Evolutionary conservation across 2,888 invertebrate genomes (phyloP), one percentile per base, ranked within the genome.

Genomic region (Anoncus sp.): DNA sequence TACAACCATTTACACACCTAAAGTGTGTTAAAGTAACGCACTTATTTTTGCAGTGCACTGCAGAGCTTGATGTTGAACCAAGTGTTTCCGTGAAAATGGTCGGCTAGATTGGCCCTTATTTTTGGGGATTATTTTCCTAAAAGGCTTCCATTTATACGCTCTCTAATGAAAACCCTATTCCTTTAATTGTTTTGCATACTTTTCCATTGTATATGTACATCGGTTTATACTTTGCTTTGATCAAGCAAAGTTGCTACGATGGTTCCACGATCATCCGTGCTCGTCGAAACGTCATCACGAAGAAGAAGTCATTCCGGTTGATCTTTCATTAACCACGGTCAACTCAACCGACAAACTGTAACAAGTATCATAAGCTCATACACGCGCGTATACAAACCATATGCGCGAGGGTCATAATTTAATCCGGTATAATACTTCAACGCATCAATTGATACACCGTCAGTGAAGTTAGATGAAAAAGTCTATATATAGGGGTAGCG

Each of bases 381-480:
- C 18, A 45, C 45, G 18, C 45, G 45, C 12, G 12, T 12, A 3
- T 45, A 45, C 45, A 45, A 16, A 16, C 24, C 12, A n/a, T 24
- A 24, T 27, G 10, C 16, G 16, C 18, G 40, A 38, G 20, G 40
- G 27, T 40, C 66, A 57, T 57, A 31, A 47, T 69, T 57, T 69
- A 27, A 12, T 31, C n/a, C n/a, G n/a, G 57, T 47, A n/a, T n/a
- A 69, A 69, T 57, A 57, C 45, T 57, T 69, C 67, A 69, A 69
- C 57, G 57, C 57, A 57, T 69, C 67, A 69, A 57, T 69, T 57
- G 47, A 57, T 69, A 47, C 45, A 20, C 31, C 35, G 47, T 31
- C 67, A 35, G 47, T 47, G 4, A 43, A 16, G 38, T 27, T 18
- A 20, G n/a, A 18, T 27, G 7, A 24, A 65, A 49, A 38, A 65